Evolutionary conservation across 2,888 invertebrate genomes (phyloP).

Genomic region (Tinea pellionella): DNA sequence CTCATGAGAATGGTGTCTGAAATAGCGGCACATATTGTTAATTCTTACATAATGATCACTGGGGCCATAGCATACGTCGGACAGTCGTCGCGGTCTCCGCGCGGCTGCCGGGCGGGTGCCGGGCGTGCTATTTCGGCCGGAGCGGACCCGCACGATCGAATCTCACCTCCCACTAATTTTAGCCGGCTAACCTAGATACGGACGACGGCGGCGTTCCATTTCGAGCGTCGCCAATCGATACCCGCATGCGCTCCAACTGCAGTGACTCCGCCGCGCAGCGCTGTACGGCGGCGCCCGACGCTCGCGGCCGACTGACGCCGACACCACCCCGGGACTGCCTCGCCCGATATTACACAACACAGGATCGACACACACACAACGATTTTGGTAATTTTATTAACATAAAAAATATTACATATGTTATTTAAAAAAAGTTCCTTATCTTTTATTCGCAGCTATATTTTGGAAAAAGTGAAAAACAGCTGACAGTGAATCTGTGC

Average conservation of each 20-base stretch:
- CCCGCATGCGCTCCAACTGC: slow-evolving; percentile 21
- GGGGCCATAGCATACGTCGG: slow-evolving; percentile 3
- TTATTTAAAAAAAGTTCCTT: no score
- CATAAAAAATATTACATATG: no score
- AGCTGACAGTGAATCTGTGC: no score
- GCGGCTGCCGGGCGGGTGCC: slow-evolving; percentile 9
- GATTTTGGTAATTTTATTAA: not conserved
- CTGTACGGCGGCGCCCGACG: slow-evolving; percentile 31
- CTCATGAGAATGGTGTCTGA: not conserved
- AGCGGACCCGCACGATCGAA: not conserved
- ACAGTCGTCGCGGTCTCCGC: not conserved
- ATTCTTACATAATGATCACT: slow-evolving; percentile 1
- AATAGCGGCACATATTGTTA: not conserved
- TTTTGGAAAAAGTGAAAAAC: no score
- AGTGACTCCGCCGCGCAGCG: slow-evolving; percentile 14
- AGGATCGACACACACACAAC: not conserved
- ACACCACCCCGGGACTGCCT: slow-evolving; percentile 16
- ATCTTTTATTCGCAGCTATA: no score
- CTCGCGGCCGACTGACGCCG: slow-evolving; percentile 37
- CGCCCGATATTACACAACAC: slow-evolving; percentile 16
- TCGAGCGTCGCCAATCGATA: slow-evolving; percentile 53
- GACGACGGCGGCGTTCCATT: slow-evolving; percentile 37
- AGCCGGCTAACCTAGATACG: slow-evolving; percentile 66
- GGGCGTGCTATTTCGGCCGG: slow-evolving; percentile 10
- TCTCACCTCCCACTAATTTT: slow-evolving; percentile 62